Conservation (phyloP, 2,113 vertebrate genomes). For the chimpanzee (Pan troglodytes) region NHGRI_mPanTro3-v2.1_pri NC_072419.2:61408501-61409000, state of each 20-base stretch:
- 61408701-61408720: not conserved
- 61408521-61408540: not conserved
- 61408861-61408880: not conserved
- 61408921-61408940: not conserved
- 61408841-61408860: not conserved
- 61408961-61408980: not conserved
- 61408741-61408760: no score
- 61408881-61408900: not conserved
- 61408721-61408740: not conserved
- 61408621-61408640: not conserved
- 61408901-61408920: not conserved
- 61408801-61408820: not conserved
- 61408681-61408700: not conserved
- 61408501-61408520: not conserved
- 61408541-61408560: not conserved
- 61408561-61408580: not conserved
- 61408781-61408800: no score
- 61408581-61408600: not conserved
- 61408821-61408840: not conserved
- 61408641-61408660: not conserved
- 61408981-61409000: not conserved
- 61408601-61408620: not conserved
- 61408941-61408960: not conserved
- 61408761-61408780: no score
- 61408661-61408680: not conserved